A percentile compares a stretch with the other conserved stretches of the same genome.
Conservation (phyloP, 2,797 vertebrate species). For the Alcedo atthis region DNA sequence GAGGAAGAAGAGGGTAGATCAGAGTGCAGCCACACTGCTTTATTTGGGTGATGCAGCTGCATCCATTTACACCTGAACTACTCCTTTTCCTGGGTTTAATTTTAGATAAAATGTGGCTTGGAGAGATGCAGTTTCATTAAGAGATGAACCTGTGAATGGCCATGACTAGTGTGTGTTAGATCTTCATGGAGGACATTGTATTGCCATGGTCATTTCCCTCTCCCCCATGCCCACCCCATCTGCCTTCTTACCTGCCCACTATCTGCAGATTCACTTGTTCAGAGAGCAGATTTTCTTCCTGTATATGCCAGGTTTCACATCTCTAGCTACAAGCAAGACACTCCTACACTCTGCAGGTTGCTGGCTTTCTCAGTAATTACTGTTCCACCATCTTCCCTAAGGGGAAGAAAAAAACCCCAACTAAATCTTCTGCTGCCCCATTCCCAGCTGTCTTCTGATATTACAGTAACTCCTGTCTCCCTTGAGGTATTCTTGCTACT, state of each 20-base stretch:
- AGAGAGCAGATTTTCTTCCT: not conserved
- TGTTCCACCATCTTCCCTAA: not conserved
- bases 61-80: not conserved
- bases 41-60: not conserved
- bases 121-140: not conserved
- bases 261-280: not conserved
- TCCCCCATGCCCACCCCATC: not conserved
- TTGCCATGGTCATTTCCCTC: not conserved
- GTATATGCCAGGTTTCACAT: not conserved
- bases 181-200: not conserved
- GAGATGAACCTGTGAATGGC: not conserved
- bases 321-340: conserved; percentile 12
- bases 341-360: conserved; percentile 2
- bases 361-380: conserved; percentile 11
- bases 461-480: conserved; percentile 1
- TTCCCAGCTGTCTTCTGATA: conserved; percentile 44
- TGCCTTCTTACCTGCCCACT: not conserved
- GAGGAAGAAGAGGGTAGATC: not conserved
- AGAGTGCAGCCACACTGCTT: rapidly evolving
- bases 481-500: not conserved
- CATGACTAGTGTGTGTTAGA: not conserved
- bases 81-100: not conserved
- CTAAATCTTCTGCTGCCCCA: conserved; percentile 7
- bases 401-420: not conserved
- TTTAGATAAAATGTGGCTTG: not conserved